A percentile compares a stretch with the other conserved stretches of the same genome.
phyloP scores from a whole-genome alignment of 2,113 vertebrate genomes.

The Ophthalmolycus amberensis region DNA sequence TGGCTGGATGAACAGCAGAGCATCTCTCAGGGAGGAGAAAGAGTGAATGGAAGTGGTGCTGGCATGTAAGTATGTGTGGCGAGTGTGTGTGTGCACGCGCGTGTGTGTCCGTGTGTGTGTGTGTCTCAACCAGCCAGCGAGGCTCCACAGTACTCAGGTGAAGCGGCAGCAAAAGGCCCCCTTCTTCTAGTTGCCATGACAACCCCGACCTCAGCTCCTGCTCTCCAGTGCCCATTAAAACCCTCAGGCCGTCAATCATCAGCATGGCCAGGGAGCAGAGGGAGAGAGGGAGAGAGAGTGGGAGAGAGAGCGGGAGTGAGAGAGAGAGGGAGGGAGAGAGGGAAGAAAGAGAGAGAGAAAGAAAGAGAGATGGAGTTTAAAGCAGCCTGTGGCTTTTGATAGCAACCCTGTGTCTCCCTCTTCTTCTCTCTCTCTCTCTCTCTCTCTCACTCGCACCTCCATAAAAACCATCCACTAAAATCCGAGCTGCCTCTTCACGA shows the following conservation, averaged over 20 bases:
- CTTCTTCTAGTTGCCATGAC: slow-evolving; percentile 88
- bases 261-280: slow-evolving; percentile 77
- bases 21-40: slow-evolving; percentile 59
- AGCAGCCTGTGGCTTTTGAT: slow-evolving; percentile 81
- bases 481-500: slow-evolving; percentile 9
- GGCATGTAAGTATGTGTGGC: slow-evolving; percentile 58
- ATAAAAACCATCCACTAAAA: slow-evolving; percentile 26
- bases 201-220: slow-evolving; percentile 87
- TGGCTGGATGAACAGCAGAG: slow-evolving; percentile 47
- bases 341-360: slow-evolving; percentile 39
- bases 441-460: slow-evolving; percentile 11
- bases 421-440: slow-evolving; percentile 4
- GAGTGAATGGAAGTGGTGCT: slow-evolving; percentile 68
- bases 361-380: slow-evolving; percentile 74
- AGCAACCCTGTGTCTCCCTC: slow-evolving; percentile 75
- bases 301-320: slow-evolving; percentile 12
- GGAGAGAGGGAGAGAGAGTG: slow-evolving; percentile 22
- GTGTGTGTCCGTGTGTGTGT: background rate
- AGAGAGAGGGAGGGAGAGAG: slow-evolving; percentile 23
- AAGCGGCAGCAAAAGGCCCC: slow-evolving; percentile 82
- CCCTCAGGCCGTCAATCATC: slow-evolving; percentile 89
- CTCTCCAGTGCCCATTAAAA: slow-evolving; percentile 89
- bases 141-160: slow-evolving; percentile 82
- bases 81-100: background rate
- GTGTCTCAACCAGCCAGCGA: slow-evolving; percentile 70